These are phyloP conservation scores for Xenus cinereus DNA, from an alignment of 2,113 vertebrate species.

Conservation along the genomic window DNA sequence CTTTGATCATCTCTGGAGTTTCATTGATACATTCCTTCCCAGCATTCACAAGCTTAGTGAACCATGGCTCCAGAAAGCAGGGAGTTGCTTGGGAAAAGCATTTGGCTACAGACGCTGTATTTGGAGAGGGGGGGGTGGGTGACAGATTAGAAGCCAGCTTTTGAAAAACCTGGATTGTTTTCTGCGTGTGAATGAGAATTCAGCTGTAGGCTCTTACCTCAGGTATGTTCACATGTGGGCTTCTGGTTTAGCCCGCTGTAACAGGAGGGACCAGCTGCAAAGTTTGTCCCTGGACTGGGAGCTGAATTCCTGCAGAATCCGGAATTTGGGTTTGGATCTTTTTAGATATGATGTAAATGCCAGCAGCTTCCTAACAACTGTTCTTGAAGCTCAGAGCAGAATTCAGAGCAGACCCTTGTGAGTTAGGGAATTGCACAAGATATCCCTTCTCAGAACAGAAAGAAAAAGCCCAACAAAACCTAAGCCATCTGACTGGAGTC, in stretches of 20 bases:
- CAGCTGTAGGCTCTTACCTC: slow-evolving; percentile 29
- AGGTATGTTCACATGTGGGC: slow-evolving; percentile 19
- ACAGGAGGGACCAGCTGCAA: slow-evolving; percentile 51
- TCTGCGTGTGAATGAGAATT: neutral
- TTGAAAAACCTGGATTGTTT: neutral
- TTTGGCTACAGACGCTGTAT: neutral
- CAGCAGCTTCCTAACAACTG: slow-evolving; percentile 57
- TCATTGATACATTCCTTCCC: slow-evolving; percentile 16
- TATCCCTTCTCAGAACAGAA: slow-evolving; percentile 29
- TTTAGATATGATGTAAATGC: slow-evolving; percentile 37
- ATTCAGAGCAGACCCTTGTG: slow-evolving; percentile 15
- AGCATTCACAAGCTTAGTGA: neutral
- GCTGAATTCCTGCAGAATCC: slow-evolving; percentile 37
- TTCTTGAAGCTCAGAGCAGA: slow-evolving; percentile 5
- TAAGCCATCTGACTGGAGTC: slow-evolving; percentile 21
- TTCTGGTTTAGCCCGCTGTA: neutral
- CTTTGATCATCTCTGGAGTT: slow-evolving; percentile 27
- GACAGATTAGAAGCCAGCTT: slow-evolving; percentile 1
- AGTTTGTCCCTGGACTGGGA: slow-evolving; percentile 6
- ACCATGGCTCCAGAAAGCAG: slow-evolving; percentile 26
- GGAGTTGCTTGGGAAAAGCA: neutral
- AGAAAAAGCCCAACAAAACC: slow-evolving; percentile 25
- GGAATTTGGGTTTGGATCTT: slow-evolving; percentile 21
- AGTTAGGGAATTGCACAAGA: slow-evolving; percentile 22
- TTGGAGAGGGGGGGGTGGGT: neutral